A percentile compares a stretch with the other conserved stretches of the same genome.
These are phyloP conservation scores for Florisuga fusca DNA, from an alignment of 2,797 vertebrate species.

Conservation along the genomic window DNA sequence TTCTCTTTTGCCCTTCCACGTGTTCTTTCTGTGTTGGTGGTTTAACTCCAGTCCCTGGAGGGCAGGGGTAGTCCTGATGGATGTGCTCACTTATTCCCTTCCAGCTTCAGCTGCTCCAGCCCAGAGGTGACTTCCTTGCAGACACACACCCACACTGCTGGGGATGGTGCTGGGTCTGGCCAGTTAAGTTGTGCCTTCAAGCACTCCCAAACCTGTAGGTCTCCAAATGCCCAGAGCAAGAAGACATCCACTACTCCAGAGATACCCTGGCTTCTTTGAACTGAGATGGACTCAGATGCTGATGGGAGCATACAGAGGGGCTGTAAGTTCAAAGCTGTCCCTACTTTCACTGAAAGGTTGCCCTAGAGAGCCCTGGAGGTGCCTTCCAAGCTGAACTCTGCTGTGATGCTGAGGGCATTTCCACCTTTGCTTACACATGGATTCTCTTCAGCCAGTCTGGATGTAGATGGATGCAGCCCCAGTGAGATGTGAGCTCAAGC, in stretches of 20 bases:
- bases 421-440: background rate
- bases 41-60: background rate
- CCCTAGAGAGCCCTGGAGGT: background rate
- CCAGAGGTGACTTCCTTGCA: background rate
- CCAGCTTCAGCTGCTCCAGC: conserved; percentile 2
- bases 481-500: background rate
- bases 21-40: background rate
- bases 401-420: background rate
- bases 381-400: background rate
- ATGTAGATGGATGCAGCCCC: background rate
- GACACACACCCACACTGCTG: background rate
- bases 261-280: background rate
- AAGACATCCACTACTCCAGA: background rate
- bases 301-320: accelerated
- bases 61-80: accelerated
- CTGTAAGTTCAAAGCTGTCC: background rate
- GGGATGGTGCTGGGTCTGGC: background rate
- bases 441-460: conserved; percentile 19
- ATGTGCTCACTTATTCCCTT: background rate
- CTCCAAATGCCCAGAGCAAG: background rate
- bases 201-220: background rate
- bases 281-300: background rate
- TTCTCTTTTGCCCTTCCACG: background rate
- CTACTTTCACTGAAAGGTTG: accelerated
- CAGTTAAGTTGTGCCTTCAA: background rate